phyloP scores from a whole-genome alignment of 2,113 vertebrate genomes.

The Phalacrocorax aristotelis region DNA sequence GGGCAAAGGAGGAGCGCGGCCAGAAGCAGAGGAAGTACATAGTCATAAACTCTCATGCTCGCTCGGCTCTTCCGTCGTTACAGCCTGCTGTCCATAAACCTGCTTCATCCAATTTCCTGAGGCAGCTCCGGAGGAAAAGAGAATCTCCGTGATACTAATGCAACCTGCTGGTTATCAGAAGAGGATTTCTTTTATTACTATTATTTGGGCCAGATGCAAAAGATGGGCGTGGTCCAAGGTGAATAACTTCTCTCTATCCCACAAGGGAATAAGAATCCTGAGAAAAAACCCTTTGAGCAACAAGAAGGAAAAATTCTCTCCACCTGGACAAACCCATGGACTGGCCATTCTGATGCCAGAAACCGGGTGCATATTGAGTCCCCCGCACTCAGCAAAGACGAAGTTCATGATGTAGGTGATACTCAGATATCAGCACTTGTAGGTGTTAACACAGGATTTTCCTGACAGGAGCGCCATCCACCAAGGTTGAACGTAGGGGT shows the following conservation, averaged over 20 bases:
- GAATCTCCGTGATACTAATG: background rate
- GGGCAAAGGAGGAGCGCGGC: accelerated
- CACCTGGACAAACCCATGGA: background rate
- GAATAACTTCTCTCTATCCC: background rate
- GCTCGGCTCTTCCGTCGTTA: background rate
- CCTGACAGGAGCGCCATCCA: background rate
- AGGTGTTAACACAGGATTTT: background rate
- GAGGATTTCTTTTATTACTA: background rate
- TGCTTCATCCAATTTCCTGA: background rate
- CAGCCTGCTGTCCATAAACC: background rate
- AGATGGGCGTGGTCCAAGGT: background rate
- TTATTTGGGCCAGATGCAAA: background rate
- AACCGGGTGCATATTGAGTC: background rate
- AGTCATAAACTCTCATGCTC: background rate
- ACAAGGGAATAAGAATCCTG: background rate
- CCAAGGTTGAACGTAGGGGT: accelerated
- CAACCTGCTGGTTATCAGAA: background rate
- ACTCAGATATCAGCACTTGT: background rate
- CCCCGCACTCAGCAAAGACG: background rate
- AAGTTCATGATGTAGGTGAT: background rate
- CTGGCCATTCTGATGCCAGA: background rate
- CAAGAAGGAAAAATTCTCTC: background rate
- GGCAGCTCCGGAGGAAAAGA: background rate
- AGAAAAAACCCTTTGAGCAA: background rate
- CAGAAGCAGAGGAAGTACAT: background rate